A percentile compares a stretch with the other conserved stretches of the same genome.
Evolutionary conservation across 2,797 vertebrate genomes (phyloP).

Genomic region (Ptychadena robeensis): DNA sequence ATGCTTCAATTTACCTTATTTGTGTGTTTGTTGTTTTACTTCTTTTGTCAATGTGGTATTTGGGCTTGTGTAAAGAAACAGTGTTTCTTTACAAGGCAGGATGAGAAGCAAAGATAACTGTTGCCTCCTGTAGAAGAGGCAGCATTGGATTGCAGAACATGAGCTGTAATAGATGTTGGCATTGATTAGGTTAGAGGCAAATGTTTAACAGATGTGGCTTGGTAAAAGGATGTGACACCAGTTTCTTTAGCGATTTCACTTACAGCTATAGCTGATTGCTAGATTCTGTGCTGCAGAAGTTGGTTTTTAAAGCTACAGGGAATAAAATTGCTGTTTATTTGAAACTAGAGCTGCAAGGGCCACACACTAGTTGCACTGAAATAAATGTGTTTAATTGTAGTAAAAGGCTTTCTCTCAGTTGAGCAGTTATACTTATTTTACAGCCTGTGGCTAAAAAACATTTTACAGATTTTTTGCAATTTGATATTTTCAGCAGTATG

Average conservation of each 20-base stretch:
- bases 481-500: background rate
- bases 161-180: conserved; percentile 50
- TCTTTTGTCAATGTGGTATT: conserved; percentile 22
- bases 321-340: conserved; percentile 22
- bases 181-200: conserved; percentile 58
- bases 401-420: background rate
- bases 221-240: conserved; percentile 39
- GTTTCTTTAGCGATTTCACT: conserved; percentile 40
- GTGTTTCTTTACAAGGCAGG: conserved; percentile 35
- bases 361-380: conserved; percentile 8
- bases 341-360: background rate
- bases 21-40: background rate
- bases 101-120: background rate
- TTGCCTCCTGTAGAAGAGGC: conserved; percentile 1
- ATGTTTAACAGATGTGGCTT: conserved; percentile 51
- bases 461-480: background rate
- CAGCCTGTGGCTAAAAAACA: conserved; percentile 4
- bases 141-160: conserved; percentile 31
- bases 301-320: conserved; percentile 17
- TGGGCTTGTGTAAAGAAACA: conserved; percentile 14
- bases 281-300: background rate
- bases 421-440: conserved; percentile 33
- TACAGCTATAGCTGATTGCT: conserved; percentile 37
- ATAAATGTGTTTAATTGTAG: conserved; percentile 33
- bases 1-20: background rate